These are phyloP conservation scores for Pseudomugil tenellus DNA, from an alignment of 2,797 vertebrate species.

Conservation along the genomic window DNA sequence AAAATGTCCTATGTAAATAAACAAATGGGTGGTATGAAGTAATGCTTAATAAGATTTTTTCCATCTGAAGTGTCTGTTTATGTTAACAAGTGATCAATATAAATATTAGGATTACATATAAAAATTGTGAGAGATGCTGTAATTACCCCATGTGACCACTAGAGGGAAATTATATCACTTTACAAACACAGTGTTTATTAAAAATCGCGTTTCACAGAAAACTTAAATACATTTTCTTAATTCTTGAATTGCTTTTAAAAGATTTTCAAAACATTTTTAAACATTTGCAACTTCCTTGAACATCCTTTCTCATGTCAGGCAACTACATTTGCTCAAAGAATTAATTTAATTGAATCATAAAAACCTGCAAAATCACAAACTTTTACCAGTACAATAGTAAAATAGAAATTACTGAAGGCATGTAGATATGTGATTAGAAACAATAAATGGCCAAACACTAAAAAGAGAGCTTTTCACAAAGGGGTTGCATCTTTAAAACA, in stretches of 20 bases:
- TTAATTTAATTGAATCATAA: not conserved
- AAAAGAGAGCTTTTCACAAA: not conserved
- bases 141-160: slow-evolving; percentile 10
- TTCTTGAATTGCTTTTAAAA: not conserved
- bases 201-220: not conserved
- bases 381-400: not conserved
- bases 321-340: not conserved
- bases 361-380: not conserved
- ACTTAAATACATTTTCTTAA: not conserved
- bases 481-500: not conserved
- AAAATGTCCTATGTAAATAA: not conserved
- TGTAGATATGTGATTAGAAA: not conserved
- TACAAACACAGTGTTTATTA: not conserved
- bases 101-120: not conserved
- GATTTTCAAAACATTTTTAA: not conserved
- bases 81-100: not conserved
- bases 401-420: not conserved
- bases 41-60: not conserved
- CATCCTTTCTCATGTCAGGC: not conserved
- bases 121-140: not conserved
- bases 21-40: not conserved
- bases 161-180: slow-evolving; percentile 14
- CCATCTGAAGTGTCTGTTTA: not conserved
- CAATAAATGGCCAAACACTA: not conserved
- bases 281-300: not conserved